Conservation (phyloP, 2,113 vertebrate species). For the Apus apus region DNA sequence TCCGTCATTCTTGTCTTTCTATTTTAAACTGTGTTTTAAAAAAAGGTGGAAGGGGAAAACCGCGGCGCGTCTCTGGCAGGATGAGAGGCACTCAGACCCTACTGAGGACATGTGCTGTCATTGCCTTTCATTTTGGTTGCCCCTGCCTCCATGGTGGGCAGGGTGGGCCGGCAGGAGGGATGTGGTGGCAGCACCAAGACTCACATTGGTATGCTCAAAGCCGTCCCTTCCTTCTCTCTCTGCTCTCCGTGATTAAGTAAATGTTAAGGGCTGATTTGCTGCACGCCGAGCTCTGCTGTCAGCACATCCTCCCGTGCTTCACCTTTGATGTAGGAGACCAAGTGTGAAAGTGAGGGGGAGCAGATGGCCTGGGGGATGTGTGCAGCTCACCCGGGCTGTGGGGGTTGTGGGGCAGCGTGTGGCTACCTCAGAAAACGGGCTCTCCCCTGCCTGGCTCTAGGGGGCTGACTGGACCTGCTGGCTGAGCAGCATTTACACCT, state of each 20-base stretch:
- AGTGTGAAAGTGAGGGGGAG: neutral
- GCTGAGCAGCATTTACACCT: neutral
- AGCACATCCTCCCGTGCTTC: rapidly evolving
- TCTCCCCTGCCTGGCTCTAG: rapidly evolving
- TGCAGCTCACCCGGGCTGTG: neutral
- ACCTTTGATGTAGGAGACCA: neutral
- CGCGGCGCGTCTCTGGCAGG: rapidly evolving
- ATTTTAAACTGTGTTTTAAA: neutral
- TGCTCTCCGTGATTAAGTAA: neutral
- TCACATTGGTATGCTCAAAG: neutral
- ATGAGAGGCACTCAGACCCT: neutral
- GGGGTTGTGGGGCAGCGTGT: neutral
- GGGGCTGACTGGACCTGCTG: rapidly evolving
- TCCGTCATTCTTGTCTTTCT: neutral
- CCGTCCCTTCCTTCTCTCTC: neutral
- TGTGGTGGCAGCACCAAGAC: neutral
- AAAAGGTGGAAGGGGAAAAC: neutral
- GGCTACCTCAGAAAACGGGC: neutral
- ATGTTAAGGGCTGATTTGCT: neutral
- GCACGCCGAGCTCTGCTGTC: neutral
- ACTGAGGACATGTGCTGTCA: rapidly evolving
- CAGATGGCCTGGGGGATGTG: rapidly evolving
- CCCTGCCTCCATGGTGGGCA: neutral
- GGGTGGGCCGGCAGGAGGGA: neutral
- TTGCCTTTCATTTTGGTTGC: rapidly evolving